A percentile compares a stretch with the other conserved stretches of the same genome.
Conservation (phyloP, 2,888 invertebrate species). For the Ferdinandea cuprea region DNA sequence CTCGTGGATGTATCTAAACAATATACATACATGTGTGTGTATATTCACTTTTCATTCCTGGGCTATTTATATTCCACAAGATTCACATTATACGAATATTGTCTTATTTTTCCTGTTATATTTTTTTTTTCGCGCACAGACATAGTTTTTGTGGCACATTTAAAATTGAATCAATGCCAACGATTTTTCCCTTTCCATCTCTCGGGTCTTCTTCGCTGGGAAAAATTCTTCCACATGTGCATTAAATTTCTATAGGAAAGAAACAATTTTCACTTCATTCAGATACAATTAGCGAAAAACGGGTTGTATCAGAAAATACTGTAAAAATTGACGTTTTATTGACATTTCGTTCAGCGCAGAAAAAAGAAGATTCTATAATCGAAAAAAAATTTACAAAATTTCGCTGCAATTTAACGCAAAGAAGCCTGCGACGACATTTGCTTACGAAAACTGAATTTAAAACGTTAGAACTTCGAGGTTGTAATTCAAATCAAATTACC, state of each 20-base stretch:
- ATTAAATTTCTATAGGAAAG: background rate
- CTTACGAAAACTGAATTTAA: conserved; percentile 4
- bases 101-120: background rate
- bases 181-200: background rate
- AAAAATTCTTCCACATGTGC: background rate
- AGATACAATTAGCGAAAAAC: conserved; percentile 28
- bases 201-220: background rate
- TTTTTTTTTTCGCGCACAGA: background rate
- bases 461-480: background rate
- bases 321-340: background rate
- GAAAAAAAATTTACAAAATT: too few species aligned
- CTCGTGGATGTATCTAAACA: too few species aligned
- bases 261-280: conserved; percentile 11
- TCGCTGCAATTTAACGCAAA: too few species aligned
- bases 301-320: background rate
- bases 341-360: background rate
- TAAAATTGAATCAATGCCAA: conserved; percentile 61
- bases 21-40: too few species aligned
- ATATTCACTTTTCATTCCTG: background rate
- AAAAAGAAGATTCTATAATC: background rate
- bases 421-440: background rate
- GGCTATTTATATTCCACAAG: conserved; percentile 8
- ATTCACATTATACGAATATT: conserved; percentile 1
- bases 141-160: conserved; percentile 48
- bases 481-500: background rate